Base-by-base conservation (phyloP, 2,888 invertebrate species). In the Cantharis nigra region DNA sequence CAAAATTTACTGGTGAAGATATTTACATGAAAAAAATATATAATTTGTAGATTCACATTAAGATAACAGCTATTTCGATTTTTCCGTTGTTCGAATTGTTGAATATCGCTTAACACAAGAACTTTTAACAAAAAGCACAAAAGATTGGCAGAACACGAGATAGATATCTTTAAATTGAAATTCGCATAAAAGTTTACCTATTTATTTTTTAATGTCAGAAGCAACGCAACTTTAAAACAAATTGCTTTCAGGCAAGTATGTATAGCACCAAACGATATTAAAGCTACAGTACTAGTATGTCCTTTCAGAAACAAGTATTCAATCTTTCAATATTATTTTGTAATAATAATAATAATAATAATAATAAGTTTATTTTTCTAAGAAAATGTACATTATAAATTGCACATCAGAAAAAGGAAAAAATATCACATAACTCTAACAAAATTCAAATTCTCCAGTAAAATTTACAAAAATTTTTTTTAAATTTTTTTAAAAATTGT, bases 111-210 rank as follows among this genome's bases (percentile, higher is more conserved):
- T 64, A 64, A 20, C 64, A 64, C 18, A 10, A 20, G 16, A 20
- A 64, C 64, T 64, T 64, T 16, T 18, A 64, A 64, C 64, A 64
- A 64, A 64, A 64, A 64, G 64, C 20, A 64, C 49, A 49, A 49
- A 49, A 49, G 14, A 23, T 20, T 5, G 23, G 16, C 23, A 23
- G 26, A 67, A 67, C 23, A 67, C 26, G 49, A 67, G 65, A 67
- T 67, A 23, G 23, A 67, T 67, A 67, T 67, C 65, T 67, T 67
- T 67, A 67, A 67, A 67, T 67, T 67, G 65, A 67, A 67, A 67
- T 23, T 20, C 65, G 11, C 26, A 20, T 18, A 67, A 23, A 67
- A 67, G 26, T 67, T 67, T 26, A 67, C 65, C 23, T 26, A 67
- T 26, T 67, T 67, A 67, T 67, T 23, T 26, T 67, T 23, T 67